Base-by-base conservation (phyloP, 2,113 vertebrate species). In the Hyperoodon ampullatus region DNA sequence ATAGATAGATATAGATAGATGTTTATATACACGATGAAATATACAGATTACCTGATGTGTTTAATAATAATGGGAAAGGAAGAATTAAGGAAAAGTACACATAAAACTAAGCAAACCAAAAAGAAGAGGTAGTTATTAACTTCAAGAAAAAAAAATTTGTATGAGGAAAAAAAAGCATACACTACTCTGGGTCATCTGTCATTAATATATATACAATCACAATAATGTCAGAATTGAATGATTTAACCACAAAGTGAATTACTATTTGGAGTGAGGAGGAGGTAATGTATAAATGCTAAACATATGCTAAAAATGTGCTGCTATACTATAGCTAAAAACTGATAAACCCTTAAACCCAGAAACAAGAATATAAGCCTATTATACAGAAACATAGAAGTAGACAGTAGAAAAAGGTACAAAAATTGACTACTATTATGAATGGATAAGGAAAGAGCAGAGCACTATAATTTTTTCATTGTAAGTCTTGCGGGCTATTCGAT, bases 81-180 rank as follows among this genome's bases (percentile, higher is more conserved):
- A 96, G 12, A 70, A 88, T 6, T 75, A 53, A 33, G 35, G 30
- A 84, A 30, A 74, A 50, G 18, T 12, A 66, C n/a, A 80, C 0
- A 81, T 42, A 95, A 95, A 95, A 78, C 44, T 72, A 87, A 60
- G 60, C 71, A 87, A 93, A 35, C 50, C 53, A n/a, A 18, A 90
- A 55, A 50, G 42, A 66, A 78, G 30, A 42, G 28, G 61, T 13
- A 77, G 15, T 15, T 44, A 80, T 13, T 14, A 44, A 24, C 39
- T 72, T 58, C 44, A 83, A 61, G 28, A 92, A 71, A 92, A 92
- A 89, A 82, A 92, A n/a, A 28, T 78, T 23, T 94, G 19, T 66
- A 8, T 18, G 23, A 82, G 50, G 50, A 84, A 33, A 11, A 8
- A 89, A 92, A 86, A 42, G 35, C 44, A 80, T 78, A 65, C 8